Evolutionary conservation across 2,888 invertebrate species (phyloP), one percentile per base, ranked within the genome.

Genomic region (Tachina lurida): DNA sequence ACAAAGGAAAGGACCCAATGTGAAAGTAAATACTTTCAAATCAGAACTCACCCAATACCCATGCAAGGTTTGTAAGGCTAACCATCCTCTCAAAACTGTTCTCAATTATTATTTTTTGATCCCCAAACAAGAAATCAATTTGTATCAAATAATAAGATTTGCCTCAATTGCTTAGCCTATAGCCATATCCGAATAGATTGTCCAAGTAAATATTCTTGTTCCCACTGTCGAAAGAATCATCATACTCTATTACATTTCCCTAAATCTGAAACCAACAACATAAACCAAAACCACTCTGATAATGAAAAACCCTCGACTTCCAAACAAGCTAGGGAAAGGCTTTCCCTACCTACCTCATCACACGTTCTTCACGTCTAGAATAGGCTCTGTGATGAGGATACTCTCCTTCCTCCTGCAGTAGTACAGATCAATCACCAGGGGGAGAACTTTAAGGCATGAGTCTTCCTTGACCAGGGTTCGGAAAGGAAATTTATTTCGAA

Each of bases 401-500:
- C 31, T 31, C 31, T 31, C 31, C 31, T 31, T 7, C 31, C 31
- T 7, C 5, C 31, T 31, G 31, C 31, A 31, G 31, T 31, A 31
- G 31, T 31, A 31, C 31, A 31, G 31, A 31, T 31, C 31, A 31
- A 31, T 31, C 31, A 31, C 31, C 5, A 31, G 31, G 31, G 31
- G 31, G 31, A 31, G 31, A 31, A 31, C 7, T 31, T 31, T 31
- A 31, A 31, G 31, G 31, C 31, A 31, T 7, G 31, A 1, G 31
- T 7, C 31, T 31, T 31, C 31, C 31, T 31, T 31, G 31, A 31
- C 7, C 31, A 31, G 17, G 56, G 76, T 1, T 58, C 76, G 0
- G 65, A 76, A 43, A 76, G 47, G 17, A 65, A 65, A 15, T 65
- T 75, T 56, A 65, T 76, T 5, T 56, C 58, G 8, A 67, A 67